Evolutionary conservation across 1,140 invertebrate genomes (phyloP).

Genomic region (Portunus trituberculatus): DNA sequence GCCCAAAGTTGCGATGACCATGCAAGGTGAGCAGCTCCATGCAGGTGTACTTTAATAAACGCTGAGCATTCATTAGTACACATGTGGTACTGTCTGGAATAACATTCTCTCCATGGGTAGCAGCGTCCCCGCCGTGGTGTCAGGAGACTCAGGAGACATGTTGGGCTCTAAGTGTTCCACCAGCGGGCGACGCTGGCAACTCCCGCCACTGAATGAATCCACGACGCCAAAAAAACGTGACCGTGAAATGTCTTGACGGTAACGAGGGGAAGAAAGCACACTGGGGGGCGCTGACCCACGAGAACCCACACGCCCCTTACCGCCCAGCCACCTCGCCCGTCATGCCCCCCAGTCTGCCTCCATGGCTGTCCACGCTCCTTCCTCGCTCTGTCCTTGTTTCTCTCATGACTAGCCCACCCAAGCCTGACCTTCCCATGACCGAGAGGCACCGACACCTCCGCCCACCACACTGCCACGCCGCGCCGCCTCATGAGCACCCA

Average conservation of each 20-base stretch:
- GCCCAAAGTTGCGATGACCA: background rate
- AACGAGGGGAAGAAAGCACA: background rate
- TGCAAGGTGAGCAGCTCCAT: background rate
- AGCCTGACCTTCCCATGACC: background rate
- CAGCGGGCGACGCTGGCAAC: background rate
- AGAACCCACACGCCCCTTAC: background rate
- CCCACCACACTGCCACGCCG: background rate
- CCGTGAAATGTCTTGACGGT: slow-evolving; percentile 20
- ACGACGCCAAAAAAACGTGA: background rate
- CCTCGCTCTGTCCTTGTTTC: background rate
- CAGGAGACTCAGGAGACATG: background rate
- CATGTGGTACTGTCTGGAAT: background rate
- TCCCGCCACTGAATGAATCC: slow-evolving; percentile 8
- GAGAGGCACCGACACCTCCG: background rate
- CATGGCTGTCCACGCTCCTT: background rate
- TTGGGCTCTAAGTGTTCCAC: background rate
- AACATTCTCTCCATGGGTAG: background rate
- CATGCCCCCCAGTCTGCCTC: background rate
- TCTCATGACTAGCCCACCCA: no score
- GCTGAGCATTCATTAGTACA: background rate
- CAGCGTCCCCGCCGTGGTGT: background rate
- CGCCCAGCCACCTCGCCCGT: background rate
- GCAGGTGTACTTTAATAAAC: background rate
- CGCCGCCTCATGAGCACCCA: no score
- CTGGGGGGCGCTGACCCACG: background rate